A percentile compares a stretch with the other conserved stretches of the same genome.
phyloP scores from a whole-genome alignment of 2,888 invertebrate genomes.

The Drosophila atripex region DNA sequence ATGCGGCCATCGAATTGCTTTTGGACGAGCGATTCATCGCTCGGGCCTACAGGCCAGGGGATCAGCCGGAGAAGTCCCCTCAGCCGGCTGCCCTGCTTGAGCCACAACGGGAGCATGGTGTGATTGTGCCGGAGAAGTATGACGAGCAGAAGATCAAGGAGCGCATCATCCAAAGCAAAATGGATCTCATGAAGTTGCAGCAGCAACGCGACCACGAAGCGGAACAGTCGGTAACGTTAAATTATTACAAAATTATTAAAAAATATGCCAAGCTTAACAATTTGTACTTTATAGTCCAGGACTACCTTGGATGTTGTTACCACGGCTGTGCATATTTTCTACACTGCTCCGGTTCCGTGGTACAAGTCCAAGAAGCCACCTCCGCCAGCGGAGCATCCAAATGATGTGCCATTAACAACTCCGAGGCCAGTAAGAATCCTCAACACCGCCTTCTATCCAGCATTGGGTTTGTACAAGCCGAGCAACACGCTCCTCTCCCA shows the following conservation, averaged over 20 bases:
- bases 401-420: conserved; percentile 61
- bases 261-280: neutral
- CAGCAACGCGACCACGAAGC: conserved; percentile 68
- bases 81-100: conserved; percentile 53
- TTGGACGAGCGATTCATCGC: conserved; percentile 80
- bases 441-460: conserved; percentile 83
- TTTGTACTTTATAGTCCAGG: conserved; percentile 53
- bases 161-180: conserved; percentile 82
- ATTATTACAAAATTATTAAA: neutral
- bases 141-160: conserved; percentile 83
- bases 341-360: conserved; percentile 82
- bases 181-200: conserved; percentile 77
- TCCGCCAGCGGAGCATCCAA: conserved; percentile 57
- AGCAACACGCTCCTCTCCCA: conserved; percentile 84
- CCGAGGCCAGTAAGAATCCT: conserved; percentile 71
- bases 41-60: conserved; percentile 66
- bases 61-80: conserved; percentile 35
- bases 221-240: conserved; percentile 62
- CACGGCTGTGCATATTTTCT: conserved; percentile 83
- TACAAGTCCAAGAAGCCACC: conserved; percentile 80
- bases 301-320: conserved; percentile 74
- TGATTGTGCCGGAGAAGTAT: conserved; percentile 83
- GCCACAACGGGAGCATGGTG: conserved; percentile 73
- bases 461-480: conserved; percentile 81
- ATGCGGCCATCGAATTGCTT: conserved; percentile 73